Conservation (phyloP, 2,888 invertebrate genomes). For the Venustoraphidia nigricollis region DNA sequence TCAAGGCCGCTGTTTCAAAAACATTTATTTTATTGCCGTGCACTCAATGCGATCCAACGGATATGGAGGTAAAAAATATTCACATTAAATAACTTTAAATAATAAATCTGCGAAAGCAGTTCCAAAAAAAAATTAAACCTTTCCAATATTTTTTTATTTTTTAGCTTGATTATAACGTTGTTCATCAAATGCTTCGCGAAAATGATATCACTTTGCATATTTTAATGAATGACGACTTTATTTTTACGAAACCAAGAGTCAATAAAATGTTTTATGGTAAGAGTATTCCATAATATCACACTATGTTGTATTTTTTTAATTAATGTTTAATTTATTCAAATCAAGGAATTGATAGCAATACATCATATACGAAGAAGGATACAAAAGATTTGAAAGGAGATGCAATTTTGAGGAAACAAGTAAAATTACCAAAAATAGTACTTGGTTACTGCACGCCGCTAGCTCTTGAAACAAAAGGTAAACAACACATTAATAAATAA, state of each 20-base stretch:
- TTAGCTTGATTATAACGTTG: conserved; percentile 67
- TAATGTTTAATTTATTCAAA: not conserved
- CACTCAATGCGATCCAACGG: conserved; percentile 48
- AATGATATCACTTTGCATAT: conserved; percentile 69
- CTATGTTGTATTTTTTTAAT: not conserved
- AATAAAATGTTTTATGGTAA: conserved; percentile 62
- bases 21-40: conserved; percentile 71
- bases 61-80: conserved; percentile 45
- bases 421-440: conserved; percentile 57
- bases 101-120: not conserved
- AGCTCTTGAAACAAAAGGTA: conserved; percentile 74
- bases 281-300: conserved; percentile 15
- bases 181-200: conserved; percentile 68
- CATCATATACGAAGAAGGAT: conserved; percentile 70
- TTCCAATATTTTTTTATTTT: conserved; percentile 19
- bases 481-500: conserved; percentile 5
- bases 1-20: conserved; percentile 71
- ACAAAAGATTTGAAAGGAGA: conserved; percentile 54
- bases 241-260: conserved; percentile 53
- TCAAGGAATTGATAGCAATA: conserved; percentile 55
- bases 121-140: conserved; percentile 2
- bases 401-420: conserved; percentile 50
- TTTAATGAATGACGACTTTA: conserved; percentile 67
- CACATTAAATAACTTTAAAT: not conserved
- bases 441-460: conserved; percentile 67